Percentiles rank a stretch among this genome's conserved stretches.
Evolutionary conservation across 92 coral and sea anemone species (phyloP).

Genomic region (Zoanthus sociatus): DNA sequence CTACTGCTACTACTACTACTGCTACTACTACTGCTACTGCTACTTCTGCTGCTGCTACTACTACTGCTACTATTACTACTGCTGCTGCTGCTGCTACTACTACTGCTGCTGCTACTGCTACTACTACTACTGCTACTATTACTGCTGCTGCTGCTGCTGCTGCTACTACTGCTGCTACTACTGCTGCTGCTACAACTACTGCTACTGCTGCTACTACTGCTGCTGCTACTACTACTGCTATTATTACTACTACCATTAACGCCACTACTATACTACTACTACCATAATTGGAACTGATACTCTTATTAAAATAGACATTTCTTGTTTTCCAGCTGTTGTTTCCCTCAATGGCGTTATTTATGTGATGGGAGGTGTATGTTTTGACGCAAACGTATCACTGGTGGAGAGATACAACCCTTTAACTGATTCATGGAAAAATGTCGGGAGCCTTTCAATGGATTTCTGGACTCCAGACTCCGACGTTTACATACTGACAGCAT

Average conservation of each 20-base stretch:
- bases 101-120: background rate
- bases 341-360: conserved; percentile 56
- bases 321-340: conserved; percentile 59
- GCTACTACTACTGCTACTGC: background rate
- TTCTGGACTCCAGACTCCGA: too few species aligned
- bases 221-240: too few species aligned
- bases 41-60: background rate
- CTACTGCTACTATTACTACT: background rate
- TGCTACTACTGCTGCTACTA: background rate
- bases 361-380: conserved; percentile 68
- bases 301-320: background rate
- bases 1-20: background rate
- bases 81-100: background rate
- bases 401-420: conserved; percentile 67
- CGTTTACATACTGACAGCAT: too few species aligned
- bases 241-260: background rate
- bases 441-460: too few species aligned
- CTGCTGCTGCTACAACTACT: background rate
- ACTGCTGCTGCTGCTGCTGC: background rate
- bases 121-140: background rate
- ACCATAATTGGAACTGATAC: too few species aligned
- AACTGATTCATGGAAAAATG: conserved; percentile 58
- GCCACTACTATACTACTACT: background rate
- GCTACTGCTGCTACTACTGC: background rate
- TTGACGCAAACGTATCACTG: conserved; percentile 52